phyloP scores from a whole-genome alignment of 2,113 vertebrate species.

The Toxostoma redivivum region DNA sequence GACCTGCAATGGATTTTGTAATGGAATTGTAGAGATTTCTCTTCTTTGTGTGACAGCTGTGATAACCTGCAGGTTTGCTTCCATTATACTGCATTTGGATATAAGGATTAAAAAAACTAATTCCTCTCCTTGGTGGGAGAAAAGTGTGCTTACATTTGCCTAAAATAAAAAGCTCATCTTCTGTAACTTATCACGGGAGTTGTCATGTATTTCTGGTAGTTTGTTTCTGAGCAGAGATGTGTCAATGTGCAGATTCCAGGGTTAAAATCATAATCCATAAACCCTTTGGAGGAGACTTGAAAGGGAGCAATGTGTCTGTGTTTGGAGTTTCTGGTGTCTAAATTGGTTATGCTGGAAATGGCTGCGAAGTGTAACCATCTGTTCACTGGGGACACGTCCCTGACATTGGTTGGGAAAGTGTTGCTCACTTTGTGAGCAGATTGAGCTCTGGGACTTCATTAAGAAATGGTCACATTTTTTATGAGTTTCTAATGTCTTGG shows the following conservation, averaged over 20 bases:
- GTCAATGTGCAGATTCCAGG: background rate
- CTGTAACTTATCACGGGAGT: background rate
- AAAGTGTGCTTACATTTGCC: background rate
- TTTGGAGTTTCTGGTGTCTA: background rate
- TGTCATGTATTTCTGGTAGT: background rate
- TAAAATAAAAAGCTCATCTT: background rate
- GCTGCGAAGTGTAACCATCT: background rate
- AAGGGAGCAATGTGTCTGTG: background rate
- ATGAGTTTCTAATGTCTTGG: background rate
- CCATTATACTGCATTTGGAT: background rate
- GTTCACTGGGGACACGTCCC: background rate
- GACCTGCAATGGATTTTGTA: background rate
- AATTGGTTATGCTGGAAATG: background rate
- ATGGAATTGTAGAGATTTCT: no score
- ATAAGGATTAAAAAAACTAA: background rate
- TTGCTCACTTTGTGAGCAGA: background rate
- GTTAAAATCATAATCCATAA: background rate
- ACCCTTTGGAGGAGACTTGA: background rate
- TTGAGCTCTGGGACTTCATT: background rate
- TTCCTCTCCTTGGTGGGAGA: background rate
- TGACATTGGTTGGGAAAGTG: background rate
- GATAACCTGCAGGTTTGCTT: background rate
- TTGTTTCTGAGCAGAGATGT: background rate
- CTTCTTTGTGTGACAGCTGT: background rate
- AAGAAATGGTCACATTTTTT: background rate